Evolutionary conservation across 2,113 vertebrate species (phyloP), one percentile per base, ranked within the genome.

Genomic region (Cottus gobio): DNA sequence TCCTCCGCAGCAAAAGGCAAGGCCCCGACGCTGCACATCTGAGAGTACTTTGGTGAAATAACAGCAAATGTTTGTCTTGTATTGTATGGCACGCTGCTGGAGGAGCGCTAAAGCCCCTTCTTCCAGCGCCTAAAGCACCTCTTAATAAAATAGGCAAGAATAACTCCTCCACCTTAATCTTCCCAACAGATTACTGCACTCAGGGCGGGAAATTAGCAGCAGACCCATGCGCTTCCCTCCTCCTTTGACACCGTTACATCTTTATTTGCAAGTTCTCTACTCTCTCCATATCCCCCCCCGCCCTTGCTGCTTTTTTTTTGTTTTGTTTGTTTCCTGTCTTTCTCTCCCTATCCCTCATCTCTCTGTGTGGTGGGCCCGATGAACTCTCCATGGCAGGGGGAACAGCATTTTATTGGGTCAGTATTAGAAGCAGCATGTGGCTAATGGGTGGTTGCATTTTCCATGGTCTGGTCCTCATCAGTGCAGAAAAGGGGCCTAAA

Each of bases 31-130:
- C 44, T 88, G 75, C 86, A 95, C 94, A 94, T 95, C 95, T 96
- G 96, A 96, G 84, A 96, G 76, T 71, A 89, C 94, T 95, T 96
- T 96, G 87, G 92, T 91, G 95, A 93, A 96, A 95, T 95, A 96
- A 96, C 94, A 95, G 92, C 94, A 95, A 93, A 94, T 95, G 94
- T 95, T 96, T 96, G 93, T 95, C 93, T 96, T 95, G 95, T 95
- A 96, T 96, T 95, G 94, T 94, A 94, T 96, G 95, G 95, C 95
- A 94, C 80, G 91, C 92, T 94, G 95, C 95, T 93, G 90, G 92
- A 91, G 89, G 94, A 95, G 94, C 91, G 92, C 90, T 94, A 95
- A 96, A 94, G 87, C 95, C 95, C 90, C 90, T 94, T 95, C 93
- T 95, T 92, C 94, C 88, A 93, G 83, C 76, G 94, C 94, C 94